These are phyloP conservation scores for Lasioglossum calceatum DNA, from an alignment of 2,888 invertebrate species.

Conservation along the genomic window DNA sequence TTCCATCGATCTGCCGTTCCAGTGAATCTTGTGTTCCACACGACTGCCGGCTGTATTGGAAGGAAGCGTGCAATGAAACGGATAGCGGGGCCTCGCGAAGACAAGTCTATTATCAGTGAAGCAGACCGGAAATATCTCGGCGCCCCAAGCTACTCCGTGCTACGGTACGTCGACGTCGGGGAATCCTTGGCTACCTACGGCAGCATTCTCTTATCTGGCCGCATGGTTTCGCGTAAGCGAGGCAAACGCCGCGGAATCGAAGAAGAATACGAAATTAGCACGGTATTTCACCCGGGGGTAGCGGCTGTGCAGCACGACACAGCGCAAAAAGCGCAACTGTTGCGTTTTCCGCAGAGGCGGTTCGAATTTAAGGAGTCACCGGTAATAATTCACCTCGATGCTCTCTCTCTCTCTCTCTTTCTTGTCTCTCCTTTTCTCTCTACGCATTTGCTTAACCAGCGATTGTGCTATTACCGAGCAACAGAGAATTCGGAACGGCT, in stretches of 20 bases:
- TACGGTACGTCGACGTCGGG: background rate
- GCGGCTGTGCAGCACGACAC: background rate
- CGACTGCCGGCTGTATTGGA: slow-evolving; percentile 3
- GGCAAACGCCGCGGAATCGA: slow-evolving; percentile 21
- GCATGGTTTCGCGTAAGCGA: background rate
- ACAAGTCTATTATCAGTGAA: slow-evolving; percentile 15
- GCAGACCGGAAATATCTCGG: slow-evolving; percentile 15
- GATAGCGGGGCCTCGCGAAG: background rate
- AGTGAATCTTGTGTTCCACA: background rate
- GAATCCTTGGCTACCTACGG: background rate
- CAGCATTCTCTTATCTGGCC: slow-evolving; percentile 13
- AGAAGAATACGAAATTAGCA: slow-evolving; percentile 46
- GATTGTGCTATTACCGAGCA: slow-evolving; percentile 39
- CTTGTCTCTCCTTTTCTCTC: background rate
- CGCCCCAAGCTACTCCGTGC: background rate
- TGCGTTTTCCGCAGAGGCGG: slow-evolving; percentile 30
- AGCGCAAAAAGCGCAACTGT: slow-evolving; percentile 46
- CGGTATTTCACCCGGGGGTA: slow-evolving; percentile 15
- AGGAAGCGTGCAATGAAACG: background rate
- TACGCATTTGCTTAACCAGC: slow-evolving; percentile 50
- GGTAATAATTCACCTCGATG: slow-evolving; percentile 31
- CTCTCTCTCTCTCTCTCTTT: background rate
- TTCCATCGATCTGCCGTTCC: background rate
- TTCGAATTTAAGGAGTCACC: slow-evolving; percentile 38
- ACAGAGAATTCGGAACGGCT: background rate